phyloP scores from a whole-genome alignment of 2,113 vertebrate genomes.

The Falcunculus frontatus region DNA sequence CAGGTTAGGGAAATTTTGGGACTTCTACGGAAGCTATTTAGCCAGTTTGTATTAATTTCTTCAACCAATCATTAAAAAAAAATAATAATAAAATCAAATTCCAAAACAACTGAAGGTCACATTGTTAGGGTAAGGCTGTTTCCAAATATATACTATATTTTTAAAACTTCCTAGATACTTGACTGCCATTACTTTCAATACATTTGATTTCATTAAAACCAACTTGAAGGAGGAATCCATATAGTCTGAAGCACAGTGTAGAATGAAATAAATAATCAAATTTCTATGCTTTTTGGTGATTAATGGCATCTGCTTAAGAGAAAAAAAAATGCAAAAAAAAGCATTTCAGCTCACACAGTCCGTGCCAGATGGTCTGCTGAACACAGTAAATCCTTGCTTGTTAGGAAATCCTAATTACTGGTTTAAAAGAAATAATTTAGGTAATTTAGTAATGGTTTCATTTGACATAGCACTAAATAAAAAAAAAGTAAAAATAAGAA shows the following conservation, averaged over 20 bases:
- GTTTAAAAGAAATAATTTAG: not conserved
- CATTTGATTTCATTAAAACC: not conserved
- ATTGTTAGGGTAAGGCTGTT: not conserved
- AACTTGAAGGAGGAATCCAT: not conserved
- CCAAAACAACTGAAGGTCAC: not conserved
- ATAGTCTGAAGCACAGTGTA: not conserved
- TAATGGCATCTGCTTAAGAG: not conserved
- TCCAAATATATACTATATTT: not conserved
- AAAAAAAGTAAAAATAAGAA: not conserved
- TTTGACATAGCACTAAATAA: not conserved
- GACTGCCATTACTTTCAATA: not conserved
- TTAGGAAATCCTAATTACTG: not conserved
- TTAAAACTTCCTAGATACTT: not conserved
- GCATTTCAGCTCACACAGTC: not conserved
- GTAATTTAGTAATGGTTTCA: not conserved
- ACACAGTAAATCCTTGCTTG: not conserved
- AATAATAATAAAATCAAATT: not conserved
- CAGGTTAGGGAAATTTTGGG: not conserved
- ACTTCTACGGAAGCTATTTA: not conserved
- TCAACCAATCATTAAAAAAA: not conserved
- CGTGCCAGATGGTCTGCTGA: not conserved
- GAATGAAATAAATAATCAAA: not conserved
- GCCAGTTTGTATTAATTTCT: not conserved
- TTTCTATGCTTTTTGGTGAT: not conserved
- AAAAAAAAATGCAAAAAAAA: not conserved